Evolutionary conservation across 2,888 invertebrate genomes (phyloP).

Genomic region (Scaptomyza flava): DNA sequence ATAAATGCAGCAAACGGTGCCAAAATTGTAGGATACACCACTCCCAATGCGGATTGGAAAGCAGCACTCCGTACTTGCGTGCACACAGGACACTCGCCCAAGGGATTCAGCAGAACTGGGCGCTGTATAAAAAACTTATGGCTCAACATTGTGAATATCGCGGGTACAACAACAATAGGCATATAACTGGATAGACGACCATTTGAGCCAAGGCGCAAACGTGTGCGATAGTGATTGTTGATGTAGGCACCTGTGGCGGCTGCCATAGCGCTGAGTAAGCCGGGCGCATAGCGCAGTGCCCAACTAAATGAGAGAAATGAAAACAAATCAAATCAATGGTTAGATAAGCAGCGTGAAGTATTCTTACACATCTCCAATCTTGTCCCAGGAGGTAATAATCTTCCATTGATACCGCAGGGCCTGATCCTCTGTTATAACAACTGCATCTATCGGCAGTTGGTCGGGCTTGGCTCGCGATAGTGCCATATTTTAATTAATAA

Average conservation of each 20-base stretch:
- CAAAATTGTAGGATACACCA: constrained; percentile 87
- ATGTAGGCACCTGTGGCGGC: constrained; percentile 86
- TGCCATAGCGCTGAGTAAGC: constrained; percentile 85
- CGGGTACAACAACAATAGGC: constrained; percentile 87
- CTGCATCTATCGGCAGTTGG: constrained; percentile 87
- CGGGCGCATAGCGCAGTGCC: constrained; percentile 85
- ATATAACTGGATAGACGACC: constrained; percentile 87
- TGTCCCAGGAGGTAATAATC: constrained; percentile 87
- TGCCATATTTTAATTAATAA: constrained; percentile 84
- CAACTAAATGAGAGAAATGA: constrained; percentile 84
- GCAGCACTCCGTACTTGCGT: constrained; percentile 87
- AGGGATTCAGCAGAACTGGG: constrained; percentile 86
- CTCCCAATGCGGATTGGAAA: constrained; percentile 86
- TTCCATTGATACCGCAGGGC: constrained; percentile 87
- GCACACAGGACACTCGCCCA: constrained; percentile 87
- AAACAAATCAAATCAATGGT: constrained; percentile 13
- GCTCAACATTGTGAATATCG: constrained; percentile 85
- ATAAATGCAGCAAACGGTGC: constrained; percentile 87
- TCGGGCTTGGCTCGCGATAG: constrained; percentile 84
- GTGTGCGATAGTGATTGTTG: constrained; percentile 87
- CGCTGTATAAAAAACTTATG: constrained; percentile 87
- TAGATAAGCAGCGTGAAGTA: constrained; percentile 34
- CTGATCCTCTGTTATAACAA: constrained; percentile 86
- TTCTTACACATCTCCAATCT: constrained; percentile 86
- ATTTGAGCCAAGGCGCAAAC: constrained; percentile 86